These are phyloP conservation scores for Melanotus villosus DNA, from an alignment of 2,888 invertebrate genomes.

Conservation along the genomic window DNA sequence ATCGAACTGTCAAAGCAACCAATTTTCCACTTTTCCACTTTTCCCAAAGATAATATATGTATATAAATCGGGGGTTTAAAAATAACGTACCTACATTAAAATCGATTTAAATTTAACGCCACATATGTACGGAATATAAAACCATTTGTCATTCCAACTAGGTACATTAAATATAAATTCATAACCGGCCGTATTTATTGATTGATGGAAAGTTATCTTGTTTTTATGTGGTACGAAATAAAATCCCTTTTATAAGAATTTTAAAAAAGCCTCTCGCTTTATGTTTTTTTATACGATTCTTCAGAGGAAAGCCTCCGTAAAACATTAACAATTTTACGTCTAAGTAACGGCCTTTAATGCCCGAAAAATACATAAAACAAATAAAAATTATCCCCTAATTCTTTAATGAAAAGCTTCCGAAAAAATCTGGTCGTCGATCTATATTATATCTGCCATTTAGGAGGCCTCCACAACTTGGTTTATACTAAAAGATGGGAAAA, in stretches of 20 bases:
- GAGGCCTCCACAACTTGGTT: slow-evolving; percentile 9
- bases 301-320: too few species aligned
- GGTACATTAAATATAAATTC: slow-evolving; percentile 16
- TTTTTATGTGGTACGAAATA: too few species aligned
- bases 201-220: not conserved
- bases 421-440: slow-evolving; percentile 24
- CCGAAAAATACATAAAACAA: too few species aligned
- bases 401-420: not conserved
- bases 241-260: too few species aligned
- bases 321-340: not conserved
- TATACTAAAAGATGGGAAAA: slow-evolving; percentile 38
- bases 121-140: slow-evolving; percentile 3
- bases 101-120: slow-evolving; percentile 11
- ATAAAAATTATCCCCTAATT: not conserved
- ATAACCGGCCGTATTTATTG: not conserved
- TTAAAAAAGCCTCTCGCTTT: too few species aligned
- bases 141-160: slow-evolving; percentile 15
- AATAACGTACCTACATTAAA: slow-evolving; percentile 9
- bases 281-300: too few species aligned
- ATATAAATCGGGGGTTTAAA: not conserved
- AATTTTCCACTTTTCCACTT: slow-evolving; percentile 15
- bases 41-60: slow-evolving; percentile 8
- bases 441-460: slow-evolving; percentile 26
- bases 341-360: not conserved
- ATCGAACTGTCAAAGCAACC: slow-evolving; percentile 21